Percentiles rank a stretch among this genome's conserved stretches.
Conservation (phyloP, 2,888 invertebrate genomes). For the Stenodera caucasica region DNA sequence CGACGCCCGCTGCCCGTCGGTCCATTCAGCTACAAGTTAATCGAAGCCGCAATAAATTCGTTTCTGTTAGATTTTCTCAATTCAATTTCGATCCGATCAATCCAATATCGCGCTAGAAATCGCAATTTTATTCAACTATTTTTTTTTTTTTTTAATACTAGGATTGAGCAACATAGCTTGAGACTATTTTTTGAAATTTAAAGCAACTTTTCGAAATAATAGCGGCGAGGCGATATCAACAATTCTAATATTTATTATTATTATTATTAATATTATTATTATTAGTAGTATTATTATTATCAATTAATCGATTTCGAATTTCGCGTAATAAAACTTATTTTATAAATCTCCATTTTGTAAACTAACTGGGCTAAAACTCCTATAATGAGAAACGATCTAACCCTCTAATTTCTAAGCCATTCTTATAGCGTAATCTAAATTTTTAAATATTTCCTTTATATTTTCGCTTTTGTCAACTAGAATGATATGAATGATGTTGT, state of each 20-base stretch:
- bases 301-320: too few species aligned
- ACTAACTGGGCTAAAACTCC: not conserved
- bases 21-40: slow-evolving; percentile 9
- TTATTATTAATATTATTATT: not conserved
- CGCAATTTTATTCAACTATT: not conserved
- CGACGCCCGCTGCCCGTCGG: slow-evolving; percentile 15
- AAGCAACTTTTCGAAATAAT: not conserved
- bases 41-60: not conserved
- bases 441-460: not conserved
- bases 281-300: not conserved
- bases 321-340: not conserved
- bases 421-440: not conserved
- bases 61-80: not conserved
- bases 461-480: not conserved
- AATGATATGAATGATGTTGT: not conserved
- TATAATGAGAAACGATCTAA: not conserved
- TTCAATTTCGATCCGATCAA: not conserved
- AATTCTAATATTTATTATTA: not conserved
- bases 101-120: too few species aligned
- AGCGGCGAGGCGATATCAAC: slow-evolving; percentile 7
- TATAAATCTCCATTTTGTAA: not conserved
- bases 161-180: slow-evolving; percentile 6
- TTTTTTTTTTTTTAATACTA: not conserved
- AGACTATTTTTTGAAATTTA: not conserved
- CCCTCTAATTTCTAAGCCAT: not conserved